These are phyloP conservation scores for Acrossocheilus wenchowensis DNA, from an alignment of 2,797 vertebrate species.

Conservation along the genomic window DNA sequence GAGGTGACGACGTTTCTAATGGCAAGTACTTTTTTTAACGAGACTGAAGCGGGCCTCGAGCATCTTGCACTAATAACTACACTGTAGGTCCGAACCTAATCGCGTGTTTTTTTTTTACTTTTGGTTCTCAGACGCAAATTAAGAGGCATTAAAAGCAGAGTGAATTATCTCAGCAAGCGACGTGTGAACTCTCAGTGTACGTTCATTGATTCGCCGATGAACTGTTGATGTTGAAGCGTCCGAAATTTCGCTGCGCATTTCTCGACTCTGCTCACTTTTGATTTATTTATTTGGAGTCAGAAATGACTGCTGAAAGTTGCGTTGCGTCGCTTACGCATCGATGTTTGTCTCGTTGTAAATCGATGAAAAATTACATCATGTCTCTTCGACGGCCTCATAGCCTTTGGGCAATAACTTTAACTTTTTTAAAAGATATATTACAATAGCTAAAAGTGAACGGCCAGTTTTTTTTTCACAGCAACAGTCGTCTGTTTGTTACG, in stretches of 20 bases:
- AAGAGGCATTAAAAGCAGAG: conserved; percentile 35
- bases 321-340: conserved; percentile 24
- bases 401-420: conserved; percentile 51
- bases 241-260: conserved; percentile 19
- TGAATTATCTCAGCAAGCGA: not conserved
- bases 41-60: not conserved
- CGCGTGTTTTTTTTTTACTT: not conserved
- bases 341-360: conserved; percentile 45
- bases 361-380: not conserved
- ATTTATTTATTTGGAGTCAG: conserved; percentile 65
- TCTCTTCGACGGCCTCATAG: conserved; percentile 30
- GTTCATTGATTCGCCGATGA: not conserved
- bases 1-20: not conserved
- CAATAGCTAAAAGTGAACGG: conserved; percentile 22
- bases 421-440: not conserved
- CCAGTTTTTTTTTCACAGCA: conserved; percentile 34
- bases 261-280: conserved; percentile 55
- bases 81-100: conserved; percentile 35
- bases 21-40: not conserved
- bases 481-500: not conserved
- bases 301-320: conserved; percentile 43
- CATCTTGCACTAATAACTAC: conserved; percentile 41
- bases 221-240: conserved; percentile 17
- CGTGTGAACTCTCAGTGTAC: not conserved
- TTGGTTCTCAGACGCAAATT: conserved; percentile 13